Evolutionary conservation across 2,797 vertebrate species (phyloP).

Genomic region (Enteromius fasciolatus): DNA sequence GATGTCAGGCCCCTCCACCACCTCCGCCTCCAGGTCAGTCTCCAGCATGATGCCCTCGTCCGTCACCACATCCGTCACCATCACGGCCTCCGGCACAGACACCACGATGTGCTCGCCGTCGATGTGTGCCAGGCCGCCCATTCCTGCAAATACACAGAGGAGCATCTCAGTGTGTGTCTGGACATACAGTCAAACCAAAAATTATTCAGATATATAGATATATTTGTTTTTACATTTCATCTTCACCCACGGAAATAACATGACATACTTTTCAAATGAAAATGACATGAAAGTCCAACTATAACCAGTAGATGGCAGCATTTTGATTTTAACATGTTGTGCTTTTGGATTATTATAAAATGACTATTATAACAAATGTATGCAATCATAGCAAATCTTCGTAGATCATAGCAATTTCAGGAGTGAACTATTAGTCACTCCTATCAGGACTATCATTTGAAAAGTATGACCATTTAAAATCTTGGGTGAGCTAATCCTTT

Average conservation of each 20-base stretch:
- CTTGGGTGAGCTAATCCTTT: neutral
- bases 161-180: slow-evolving; percentile 28
- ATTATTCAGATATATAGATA: neutral
- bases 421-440: neutral
- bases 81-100: slow-evolving; percentile 95
- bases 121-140: slow-evolving; percentile 96
- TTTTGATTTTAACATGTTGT: neutral
- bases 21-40: slow-evolving; percentile 90
- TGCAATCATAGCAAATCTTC: neutral
- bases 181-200: neutral
- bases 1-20: slow-evolving; percentile 92
- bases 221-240: neutral
- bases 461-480: neutral
- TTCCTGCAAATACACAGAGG: slow-evolving; percentile 83
- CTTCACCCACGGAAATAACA: neutral
- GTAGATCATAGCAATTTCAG: neutral
- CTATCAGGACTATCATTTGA: neutral
- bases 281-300: neutral
- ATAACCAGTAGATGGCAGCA: neutral
- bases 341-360: neutral
- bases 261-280: neutral
- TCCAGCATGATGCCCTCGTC: slow-evolving; percentile 95
- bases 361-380: neutral
- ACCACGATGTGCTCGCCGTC: slow-evolving; percentile 98
- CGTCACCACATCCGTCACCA: slow-evolving; percentile 94